Base-by-base conservation (phyloP, 2,888 invertebrate species). In the Junonia oenone region DNA sequence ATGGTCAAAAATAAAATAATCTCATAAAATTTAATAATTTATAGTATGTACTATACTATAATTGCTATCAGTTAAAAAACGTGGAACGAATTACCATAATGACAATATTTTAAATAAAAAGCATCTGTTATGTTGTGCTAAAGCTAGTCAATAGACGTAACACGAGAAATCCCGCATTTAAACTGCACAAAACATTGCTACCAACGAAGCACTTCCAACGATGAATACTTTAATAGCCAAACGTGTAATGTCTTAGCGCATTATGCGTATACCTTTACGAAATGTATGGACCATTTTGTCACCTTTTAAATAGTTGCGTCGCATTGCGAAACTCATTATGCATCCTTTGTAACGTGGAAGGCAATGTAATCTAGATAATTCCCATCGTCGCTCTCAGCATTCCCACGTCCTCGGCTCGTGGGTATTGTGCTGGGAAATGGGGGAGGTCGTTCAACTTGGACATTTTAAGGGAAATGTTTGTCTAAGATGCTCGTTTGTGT, bases 401-500 rank as follows among this genome's bases (percentile, higher is more conserved):
- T 74, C 75, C 71, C 73, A 72, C 72, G 73, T 71, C 22, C 27
- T 35, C 15, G 6, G 62, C 33, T 51, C 53, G 55, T 26, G 35
- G 51, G 62, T 66, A 67, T 68, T 61, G 62, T 62, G 56, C 56
- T 31, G 46, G 56, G 60, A 59, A 67, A 64, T 57, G 58, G 54
- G 45, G 40, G 58, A 60, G 63, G 58, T 63, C 58, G 46, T 59
- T 59, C 54, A 58, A 58, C 55, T 54, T 45, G 33, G 31, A 33
- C 31, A 15, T 45, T 31, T 59, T 55, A 37, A 45, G 45, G 19
- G 37, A 45, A 45, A 26, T 40, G 11, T 45, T 56, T 35, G 14
- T 13, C 13, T 29, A 29, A 31, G 14, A 11, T 31, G 29, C 22
- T 51, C 19, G 31, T 43, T 22, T 43, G 11, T 13, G 6, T 6